Conservation (phyloP, 64 coral and sea anemone species). For the Montipora cactus region DNA sequence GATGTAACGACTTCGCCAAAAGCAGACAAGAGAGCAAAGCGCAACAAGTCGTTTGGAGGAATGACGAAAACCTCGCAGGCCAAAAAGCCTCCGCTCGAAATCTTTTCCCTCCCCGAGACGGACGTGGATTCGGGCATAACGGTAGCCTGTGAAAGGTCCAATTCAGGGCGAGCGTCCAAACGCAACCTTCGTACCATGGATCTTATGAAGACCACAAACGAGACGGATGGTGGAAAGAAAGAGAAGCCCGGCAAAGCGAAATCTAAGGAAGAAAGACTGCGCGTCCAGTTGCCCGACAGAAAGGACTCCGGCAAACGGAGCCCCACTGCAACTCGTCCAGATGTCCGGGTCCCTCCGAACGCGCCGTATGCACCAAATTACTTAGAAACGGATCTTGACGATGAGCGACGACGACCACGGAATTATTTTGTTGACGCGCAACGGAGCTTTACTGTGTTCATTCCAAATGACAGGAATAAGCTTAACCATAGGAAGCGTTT, state of each 20-base stretch:
- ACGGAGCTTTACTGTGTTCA: slow-evolving; percentile 58
- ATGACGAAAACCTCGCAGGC: slow-evolving; percentile 38
- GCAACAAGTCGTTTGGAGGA: slow-evolving; percentile 85
- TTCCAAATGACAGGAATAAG: slow-evolving; percentile 2
- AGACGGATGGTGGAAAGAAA: slow-evolving; percentile 53
- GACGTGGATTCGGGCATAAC: slow-evolving; percentile 86
- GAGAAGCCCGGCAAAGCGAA: slow-evolving; percentile 3
- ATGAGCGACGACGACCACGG: neutral
- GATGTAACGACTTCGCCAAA: neutral
- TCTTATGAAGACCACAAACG: slow-evolving; percentile 70
- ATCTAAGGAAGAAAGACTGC: neutral
- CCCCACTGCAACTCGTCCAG: slow-evolving; percentile 30
- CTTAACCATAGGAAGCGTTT: slow-evolving; percentile 39
- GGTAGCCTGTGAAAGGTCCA: slow-evolving; percentile 41
- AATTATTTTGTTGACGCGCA: slow-evolving; percentile 65
- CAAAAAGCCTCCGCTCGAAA: slow-evolving; percentile 43
- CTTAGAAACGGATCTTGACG: slow-evolving; percentile 52
- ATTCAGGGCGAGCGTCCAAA: slow-evolving; percentile 53
- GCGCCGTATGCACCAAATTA: slow-evolving; percentile 71
- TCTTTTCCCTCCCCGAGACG: slow-evolving; percentile 83
- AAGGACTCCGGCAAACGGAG: slow-evolving; percentile 6
- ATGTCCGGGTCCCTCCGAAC: slow-evolving; percentile 34
- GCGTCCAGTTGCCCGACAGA: neutral
- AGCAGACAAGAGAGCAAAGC: slow-evolving; percentile 45
- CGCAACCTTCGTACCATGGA: slow-evolving; percentile 79